Conservation (phyloP, 2,888 invertebrate species). For the Elegia similella region DNA sequence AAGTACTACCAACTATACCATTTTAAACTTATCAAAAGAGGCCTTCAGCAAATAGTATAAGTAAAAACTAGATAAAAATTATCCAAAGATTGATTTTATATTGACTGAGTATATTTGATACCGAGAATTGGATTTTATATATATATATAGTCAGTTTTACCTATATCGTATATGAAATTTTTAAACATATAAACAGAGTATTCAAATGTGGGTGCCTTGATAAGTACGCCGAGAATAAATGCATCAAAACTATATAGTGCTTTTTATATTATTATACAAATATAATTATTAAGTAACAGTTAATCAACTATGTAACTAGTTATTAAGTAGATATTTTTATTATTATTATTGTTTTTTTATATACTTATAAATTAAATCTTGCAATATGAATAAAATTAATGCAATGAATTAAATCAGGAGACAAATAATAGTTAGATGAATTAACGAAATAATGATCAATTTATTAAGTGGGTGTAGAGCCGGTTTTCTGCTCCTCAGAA, state of each 20-base stretch:
- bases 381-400: background rate
- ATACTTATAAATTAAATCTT: background rate
- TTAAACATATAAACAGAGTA: background rate
- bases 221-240: background rate
- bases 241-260: background rate
- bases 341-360: background rate
- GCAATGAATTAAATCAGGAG: background rate
- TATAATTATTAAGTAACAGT: background rate
- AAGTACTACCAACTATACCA: background rate
- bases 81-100: slow-evolving; percentile 5
- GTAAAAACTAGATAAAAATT: background rate
- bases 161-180: background rate
- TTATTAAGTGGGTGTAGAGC: background rate
- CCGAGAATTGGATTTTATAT: background rate
- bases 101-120: background rate
- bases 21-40: background rate
- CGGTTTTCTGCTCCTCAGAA: background rate
- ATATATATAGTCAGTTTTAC: background rate
- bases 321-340: background rate
- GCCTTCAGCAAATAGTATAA: background rate
- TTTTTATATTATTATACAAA: background rate
- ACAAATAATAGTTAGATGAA: background rate
- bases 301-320: background rate
- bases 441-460: no score
- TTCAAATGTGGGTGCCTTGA: slow-evolving; percentile 5